phyloP scores from a whole-genome alignment of 2,113 vertebrate species.

The Dromiciops gliroides region DNA sequence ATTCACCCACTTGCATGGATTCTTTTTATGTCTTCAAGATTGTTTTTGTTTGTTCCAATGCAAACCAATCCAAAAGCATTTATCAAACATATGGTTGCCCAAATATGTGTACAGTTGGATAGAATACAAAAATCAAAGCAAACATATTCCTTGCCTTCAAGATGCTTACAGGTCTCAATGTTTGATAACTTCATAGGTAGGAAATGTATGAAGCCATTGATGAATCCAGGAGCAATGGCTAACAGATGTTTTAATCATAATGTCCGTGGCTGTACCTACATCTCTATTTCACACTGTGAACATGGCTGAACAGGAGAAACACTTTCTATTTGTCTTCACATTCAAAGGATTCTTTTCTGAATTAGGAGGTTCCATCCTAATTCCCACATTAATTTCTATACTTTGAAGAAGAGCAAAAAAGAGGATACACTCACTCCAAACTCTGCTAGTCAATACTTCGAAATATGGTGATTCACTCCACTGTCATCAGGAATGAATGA shows the following conservation, averaged over 20 bases:
- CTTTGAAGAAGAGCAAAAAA: not conserved
- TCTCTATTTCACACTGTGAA: not conserved
- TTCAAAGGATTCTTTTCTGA: not conserved
- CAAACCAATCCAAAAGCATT: not conserved
- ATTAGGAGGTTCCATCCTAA: constrained; percentile 1
- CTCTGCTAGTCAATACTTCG: constrained; percentile 13
- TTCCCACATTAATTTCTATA: not conserved
- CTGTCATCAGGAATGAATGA: not conserved
- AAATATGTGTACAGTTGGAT: not conserved
- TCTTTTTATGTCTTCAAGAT: not conserved
- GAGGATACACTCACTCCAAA: not conserved
- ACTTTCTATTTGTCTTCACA: not conserved
- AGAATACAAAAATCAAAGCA: not conserved
- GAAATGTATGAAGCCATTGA: not conserved
- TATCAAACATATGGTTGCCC: not conserved
- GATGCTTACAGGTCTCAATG: constrained; percentile 5
- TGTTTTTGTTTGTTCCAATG: not conserved
- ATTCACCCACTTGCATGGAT: not conserved
- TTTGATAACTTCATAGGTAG: not conserved
- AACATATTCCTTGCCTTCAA: not conserved
- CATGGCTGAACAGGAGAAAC: not conserved
- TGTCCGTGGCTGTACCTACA: not conserved
- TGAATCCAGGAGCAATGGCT: not conserved
- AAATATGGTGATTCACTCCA: not conserved
- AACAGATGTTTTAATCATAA: constrained; percentile 22